phyloP scores from a whole-genome alignment of 1,140 invertebrate species.

The Drosophila bocki region DNA sequence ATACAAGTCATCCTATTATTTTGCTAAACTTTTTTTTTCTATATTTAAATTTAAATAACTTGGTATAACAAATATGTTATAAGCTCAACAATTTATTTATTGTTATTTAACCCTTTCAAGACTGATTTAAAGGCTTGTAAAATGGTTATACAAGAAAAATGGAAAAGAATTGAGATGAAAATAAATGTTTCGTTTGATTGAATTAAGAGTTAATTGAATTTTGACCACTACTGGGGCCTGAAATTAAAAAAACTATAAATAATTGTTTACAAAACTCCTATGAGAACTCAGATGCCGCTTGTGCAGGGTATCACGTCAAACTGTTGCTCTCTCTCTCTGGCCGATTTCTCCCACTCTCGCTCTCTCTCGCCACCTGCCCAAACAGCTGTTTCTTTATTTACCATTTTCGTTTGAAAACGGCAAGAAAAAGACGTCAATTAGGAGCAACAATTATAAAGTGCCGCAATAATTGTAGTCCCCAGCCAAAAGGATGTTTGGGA shows the following conservation, averaged over 20 bases:
- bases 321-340: conserved; percentile 39
- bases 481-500: conserved; percentile 70
- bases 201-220: too few relatives aligned
- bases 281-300: not conserved
- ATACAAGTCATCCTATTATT: not conserved
- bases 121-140: not conserved
- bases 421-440: conserved; percentile 34
- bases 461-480: not conserved
- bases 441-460: not conserved
- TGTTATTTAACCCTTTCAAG: not conserved
- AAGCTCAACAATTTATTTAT: not conserved
- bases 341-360: conserved; percentile 31
- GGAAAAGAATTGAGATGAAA: not conserved
- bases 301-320: conserved; percentile 8
- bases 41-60: too few relatives aligned
- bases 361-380: conserved; percentile 31
- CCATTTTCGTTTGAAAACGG: conserved; percentile 22
- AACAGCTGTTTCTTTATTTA: conserved; percentile 74
- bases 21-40: not conserved
- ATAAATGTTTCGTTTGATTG: not conserved
- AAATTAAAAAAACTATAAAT: not conserved
- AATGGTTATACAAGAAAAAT: not conserved
- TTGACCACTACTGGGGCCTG: too few relatives aligned
- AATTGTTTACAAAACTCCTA: not conserved
- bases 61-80: not conserved